Evolutionary conservation across 2,797 vertebrate genomes (phyloP).

Genomic region (Melanotaenia parkinsoni): DNA sequence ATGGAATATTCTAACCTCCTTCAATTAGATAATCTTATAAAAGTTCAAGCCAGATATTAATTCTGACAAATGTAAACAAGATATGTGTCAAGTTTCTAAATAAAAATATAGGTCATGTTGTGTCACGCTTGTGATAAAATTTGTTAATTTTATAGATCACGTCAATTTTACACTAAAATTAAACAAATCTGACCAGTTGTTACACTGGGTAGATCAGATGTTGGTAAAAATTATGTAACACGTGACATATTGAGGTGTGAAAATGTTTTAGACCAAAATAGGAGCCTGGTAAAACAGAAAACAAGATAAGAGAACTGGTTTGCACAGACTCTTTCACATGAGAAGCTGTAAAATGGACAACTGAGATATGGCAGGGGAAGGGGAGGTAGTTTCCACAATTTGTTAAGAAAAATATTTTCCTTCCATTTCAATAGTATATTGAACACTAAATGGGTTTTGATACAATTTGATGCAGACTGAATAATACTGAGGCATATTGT

Average conservation of each 20-base stretch:
- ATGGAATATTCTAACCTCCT: slow-evolving; percentile 43
- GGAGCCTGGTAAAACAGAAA: slow-evolving; percentile 70
- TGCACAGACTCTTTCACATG: slow-evolving; percentile 32
- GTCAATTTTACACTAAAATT: not conserved
- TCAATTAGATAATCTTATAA: slow-evolving; percentile 10
- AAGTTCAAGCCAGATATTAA: not conserved
- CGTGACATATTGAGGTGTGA: slow-evolving; percentile 27
- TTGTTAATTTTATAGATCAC: not conserved
- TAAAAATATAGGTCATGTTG: no score
- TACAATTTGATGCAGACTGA: not conserved
- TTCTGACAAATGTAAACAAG: not conserved
- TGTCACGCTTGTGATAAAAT: not conserved
- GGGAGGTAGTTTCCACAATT: slow-evolving; percentile 13
- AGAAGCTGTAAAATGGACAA: slow-evolving; percentile 34
- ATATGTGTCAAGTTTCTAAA: not conserved
- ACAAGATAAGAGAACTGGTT: slow-evolving; percentile 59
- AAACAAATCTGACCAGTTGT: not conserved
- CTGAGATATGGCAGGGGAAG: slow-evolving; percentile 44
- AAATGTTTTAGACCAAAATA: slow-evolving; percentile 48
- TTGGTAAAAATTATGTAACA: not conserved
- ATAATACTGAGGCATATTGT: slow-evolving; percentile 8
- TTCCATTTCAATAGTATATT: slow-evolving; percentile 35
- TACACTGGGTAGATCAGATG: slow-evolving; percentile 21
- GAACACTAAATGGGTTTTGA: not conserved
- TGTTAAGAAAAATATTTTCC: slow-evolving; percentile 44